phyloP scores from a whole-genome alignment of 2,113 vertebrate species.

The Aphelocoma coerulescens region DNA sequence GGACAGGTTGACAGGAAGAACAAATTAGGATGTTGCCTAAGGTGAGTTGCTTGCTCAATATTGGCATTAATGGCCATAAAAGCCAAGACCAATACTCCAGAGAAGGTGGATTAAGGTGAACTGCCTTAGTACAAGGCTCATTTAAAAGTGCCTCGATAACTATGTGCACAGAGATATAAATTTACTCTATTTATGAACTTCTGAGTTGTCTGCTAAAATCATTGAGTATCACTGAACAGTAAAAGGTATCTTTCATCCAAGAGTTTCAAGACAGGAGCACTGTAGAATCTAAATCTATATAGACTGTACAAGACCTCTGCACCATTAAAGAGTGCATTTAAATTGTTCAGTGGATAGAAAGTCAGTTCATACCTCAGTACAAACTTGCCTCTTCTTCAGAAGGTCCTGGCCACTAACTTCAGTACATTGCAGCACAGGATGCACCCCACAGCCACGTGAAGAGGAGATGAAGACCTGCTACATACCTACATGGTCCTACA shows the following conservation, averaged over 20 bases:
- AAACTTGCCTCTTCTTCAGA: neutral
- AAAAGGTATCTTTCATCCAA: rapidly evolving
- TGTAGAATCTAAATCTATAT: neutral
- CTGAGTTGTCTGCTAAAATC: neutral
- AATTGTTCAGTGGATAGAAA: rapidly evolving
- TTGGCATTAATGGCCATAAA: neutral
- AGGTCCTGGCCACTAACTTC: neutral
- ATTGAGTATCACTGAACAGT: neutral
- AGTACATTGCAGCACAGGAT: neutral
- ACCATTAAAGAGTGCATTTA: neutral
- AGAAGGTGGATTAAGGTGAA: neutral
- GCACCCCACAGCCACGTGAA: neutral
- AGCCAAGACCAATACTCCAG: rapidly evolving
- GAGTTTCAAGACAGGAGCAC: neutral
- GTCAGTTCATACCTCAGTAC: neutral
- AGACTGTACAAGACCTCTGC: neutral
- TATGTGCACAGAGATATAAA: neutral
- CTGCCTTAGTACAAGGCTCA: neutral
- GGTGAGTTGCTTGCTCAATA: neutral
- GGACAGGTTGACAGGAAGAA: neutral
- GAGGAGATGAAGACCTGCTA: neutral
- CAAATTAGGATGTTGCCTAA: neutral
- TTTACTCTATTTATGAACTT: neutral
- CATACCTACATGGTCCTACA: rapidly evolving
- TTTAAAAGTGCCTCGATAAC: neutral